Evolutionary conservation across 1,140 invertebrate species (phyloP), one percentile per base, ranked within the genome.

Genomic region (Chymomyza costata): DNA sequence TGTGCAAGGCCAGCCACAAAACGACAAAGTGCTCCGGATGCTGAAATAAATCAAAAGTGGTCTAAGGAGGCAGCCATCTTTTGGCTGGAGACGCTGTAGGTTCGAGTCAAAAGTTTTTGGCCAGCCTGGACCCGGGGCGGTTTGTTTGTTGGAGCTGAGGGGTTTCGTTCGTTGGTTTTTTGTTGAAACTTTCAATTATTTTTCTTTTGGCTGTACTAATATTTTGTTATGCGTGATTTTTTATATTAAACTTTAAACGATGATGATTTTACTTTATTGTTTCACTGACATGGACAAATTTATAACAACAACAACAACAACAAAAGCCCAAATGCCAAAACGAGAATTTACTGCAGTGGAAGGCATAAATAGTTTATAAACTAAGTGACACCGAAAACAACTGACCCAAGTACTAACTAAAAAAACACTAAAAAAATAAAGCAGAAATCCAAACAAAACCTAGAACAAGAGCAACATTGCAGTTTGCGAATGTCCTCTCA

Each of bases 281-380:
- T 61, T 13, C 45, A 30, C 39, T 48, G 43, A 21, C 39, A 32
- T 21, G 46, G 14, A n/a, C n/a, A n/a, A n/a, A n/a, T n/a, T n/a
- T n/a, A 31, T 14, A 35, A 8, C 17, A 39, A 8, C 39, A 25
- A 30, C 19, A 43, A 10, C 19, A 60, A 38, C 57, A 66, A 60
- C n/a, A n/a, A n/a, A 59, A 48, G 65, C 46, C 31, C 39, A 65
- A 66, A 66, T 66, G 60, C 54, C 61, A 67, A 67, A 67, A 67
- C 64, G 57, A 64, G 65, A 67, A 67, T 67, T 67, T 67, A 67
- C 65, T 67, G 61, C 65, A 67, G 65, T 67, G 61, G 61, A 67
- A 60, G 61, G 61, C 61, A 67, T 67, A 67, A 67, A 67, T 67
- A 67, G 65, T 67, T 67, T 65, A 67, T 67, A 67, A 67, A 67